These are phyloP conservation scores for Mola mola DNA, from an alignment of 2,113 vertebrate species.

Conservation along the genomic window DNA sequence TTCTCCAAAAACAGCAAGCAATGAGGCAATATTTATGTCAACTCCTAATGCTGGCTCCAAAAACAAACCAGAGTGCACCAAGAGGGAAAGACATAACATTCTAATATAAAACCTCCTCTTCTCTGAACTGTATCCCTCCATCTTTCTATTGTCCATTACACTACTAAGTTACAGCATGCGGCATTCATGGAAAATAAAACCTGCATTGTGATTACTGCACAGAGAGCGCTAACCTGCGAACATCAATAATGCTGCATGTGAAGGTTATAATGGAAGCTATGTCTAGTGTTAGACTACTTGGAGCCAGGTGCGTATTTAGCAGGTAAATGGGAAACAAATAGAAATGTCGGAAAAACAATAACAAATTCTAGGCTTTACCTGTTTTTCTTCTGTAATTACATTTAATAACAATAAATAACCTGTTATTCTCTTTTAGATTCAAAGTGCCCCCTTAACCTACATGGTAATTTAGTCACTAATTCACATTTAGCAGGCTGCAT, in stretches of 20 bases:
- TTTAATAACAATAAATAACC: not conserved
- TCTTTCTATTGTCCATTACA: slow-evolving; percentile 2
- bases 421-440: not conserved
- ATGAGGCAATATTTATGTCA: slow-evolving; percentile 45
- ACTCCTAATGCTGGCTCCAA: slow-evolving; percentile 27
- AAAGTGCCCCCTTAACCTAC: not conserved
- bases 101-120: slow-evolving; percentile 1
- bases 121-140: not conserved
- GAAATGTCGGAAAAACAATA: not conserved
- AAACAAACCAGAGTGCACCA: slow-evolving; percentile 37
- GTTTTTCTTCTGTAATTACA: not conserved
- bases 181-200: slow-evolving; percentile 3
- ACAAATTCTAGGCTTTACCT: not conserved
- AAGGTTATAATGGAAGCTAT: slow-evolving; percentile 13
- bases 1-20: slow-evolving; percentile 42
- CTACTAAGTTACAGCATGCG: not conserved
- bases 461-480: not conserved
- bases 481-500: not conserved
- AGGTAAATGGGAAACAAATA: slow-evolving; percentile 1
- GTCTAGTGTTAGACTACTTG: not conserved
- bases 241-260: slow-evolving; percentile 11
- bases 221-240: slow-evolving; percentile 7
- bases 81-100: slow-evolving; percentile 14
- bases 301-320: too few relatives aligned
- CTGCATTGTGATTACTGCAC: slow-evolving; percentile 13